Conservation (phyloP, 2,113 vertebrate genomes). For the Osmerus eperlanus region DNA sequence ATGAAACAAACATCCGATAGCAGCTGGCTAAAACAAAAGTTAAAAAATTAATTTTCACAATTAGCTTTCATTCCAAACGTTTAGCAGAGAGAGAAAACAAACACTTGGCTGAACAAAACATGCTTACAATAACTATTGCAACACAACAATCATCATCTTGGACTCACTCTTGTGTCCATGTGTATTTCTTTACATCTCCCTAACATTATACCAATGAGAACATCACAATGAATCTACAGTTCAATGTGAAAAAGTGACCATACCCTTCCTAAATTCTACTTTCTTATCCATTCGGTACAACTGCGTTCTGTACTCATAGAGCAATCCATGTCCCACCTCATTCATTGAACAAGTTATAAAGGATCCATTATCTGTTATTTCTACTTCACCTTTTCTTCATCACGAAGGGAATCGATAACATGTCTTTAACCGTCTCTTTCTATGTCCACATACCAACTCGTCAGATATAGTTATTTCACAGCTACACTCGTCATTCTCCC, state of each 20-base stretch:
- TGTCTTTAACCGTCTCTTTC: background rate
- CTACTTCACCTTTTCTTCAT: background rate
- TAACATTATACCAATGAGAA: background rate
- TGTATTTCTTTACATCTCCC: too few species aligned
- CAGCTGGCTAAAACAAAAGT: background rate
- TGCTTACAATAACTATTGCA: background rate
- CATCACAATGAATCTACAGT: background rate
- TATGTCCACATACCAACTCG: background rate
- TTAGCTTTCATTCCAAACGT: background rate
- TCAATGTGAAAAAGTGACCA: background rate
- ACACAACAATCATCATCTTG: background rate
- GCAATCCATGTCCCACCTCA: background rate
- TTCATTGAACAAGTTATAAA: background rate
- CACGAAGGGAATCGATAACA: background rate
- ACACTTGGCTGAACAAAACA: background rate
- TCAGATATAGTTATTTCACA: conserved; percentile 13
- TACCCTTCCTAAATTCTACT: background rate
- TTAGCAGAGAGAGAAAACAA: background rate
- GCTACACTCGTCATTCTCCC: conserved; percentile 27
- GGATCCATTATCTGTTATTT: background rate
- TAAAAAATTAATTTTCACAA: background rate
- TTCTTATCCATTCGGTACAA: background rate
- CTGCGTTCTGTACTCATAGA: background rate
- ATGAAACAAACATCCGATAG: background rate
- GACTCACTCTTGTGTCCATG: background rate